Evolutionary conservation across 2,113 vertebrate genomes (phyloP), one percentile per base, ranked within the genome.

Genomic region (Panurus biarmicus): DNA sequence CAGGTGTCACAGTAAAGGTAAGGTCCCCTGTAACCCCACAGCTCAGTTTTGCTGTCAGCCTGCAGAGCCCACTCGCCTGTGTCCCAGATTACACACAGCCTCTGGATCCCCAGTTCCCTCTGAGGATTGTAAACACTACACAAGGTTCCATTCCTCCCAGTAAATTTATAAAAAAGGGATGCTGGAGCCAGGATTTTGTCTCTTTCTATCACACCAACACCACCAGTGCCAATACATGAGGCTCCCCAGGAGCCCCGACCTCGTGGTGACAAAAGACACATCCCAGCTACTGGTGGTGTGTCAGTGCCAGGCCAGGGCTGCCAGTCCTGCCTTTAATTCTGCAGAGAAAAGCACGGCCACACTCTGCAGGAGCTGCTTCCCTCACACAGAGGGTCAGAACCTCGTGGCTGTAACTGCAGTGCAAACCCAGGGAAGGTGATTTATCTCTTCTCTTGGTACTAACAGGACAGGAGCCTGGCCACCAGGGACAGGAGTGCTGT

Each of bases 401-500:
- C 42, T 65, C 7, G 2, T 16, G 44, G 82, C 4, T 86, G 25
- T 24, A 93, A 74, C 6, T 66, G 47, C 4, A 74, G 51, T 29
- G 61, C 69, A 96, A 77, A 74, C 10, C 25, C 64, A 71, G 54
- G 35, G 44, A 93, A 61, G 21, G n/a, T 0, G 0, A 93, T 90
- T 95, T 92, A 92, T 54, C 92, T 84, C 75, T 60, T 83, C 69
- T 42, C 64, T 90, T 64, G 75, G 31, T 88, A 67, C 77, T 95
- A 92, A 95, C 6, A 17, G 42, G 56, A 83, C n/a, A 42, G 47
- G 53, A 94, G 86, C 84, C 40, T 29, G 45, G 57, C 42, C 75
- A 85, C 69, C 40, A 93, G 85, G 76, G 92, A 80, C 3, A 57
- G 35, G 25, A 79, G 81, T 75, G 47, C 47, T 87, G 78, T 77